Evolutionary conservation across 2,888 invertebrate species (phyloP).

Genomic region (Pristionchus entomophagus): DNA sequence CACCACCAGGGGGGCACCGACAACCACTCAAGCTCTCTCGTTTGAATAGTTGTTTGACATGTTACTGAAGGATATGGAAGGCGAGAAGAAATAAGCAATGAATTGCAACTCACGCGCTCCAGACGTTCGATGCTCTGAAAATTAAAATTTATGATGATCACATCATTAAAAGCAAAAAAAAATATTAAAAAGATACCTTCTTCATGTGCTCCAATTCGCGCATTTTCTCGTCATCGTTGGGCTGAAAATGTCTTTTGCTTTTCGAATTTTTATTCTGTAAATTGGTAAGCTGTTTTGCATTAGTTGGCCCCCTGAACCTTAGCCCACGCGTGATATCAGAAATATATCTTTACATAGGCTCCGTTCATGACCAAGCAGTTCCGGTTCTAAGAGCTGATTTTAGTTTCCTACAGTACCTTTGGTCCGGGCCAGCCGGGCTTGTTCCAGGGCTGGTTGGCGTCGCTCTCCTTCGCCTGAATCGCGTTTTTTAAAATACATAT

Average conservation of each 20-base stretch:
- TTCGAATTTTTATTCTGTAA: slow-evolving; percentile 41
- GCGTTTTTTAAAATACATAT: neutral
- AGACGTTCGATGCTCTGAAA: slow-evolving; percentile 72
- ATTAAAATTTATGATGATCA: neutral
- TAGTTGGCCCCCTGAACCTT: too few species aligned
- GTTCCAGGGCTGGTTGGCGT: slow-evolving; percentile 75
- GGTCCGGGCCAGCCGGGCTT: slow-evolving; percentile 75
- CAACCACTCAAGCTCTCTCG: slow-evolving; percentile 35
- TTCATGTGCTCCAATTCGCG: slow-evolving; percentile 72
- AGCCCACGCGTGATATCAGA: too few species aligned
- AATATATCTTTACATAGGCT: too few species aligned
- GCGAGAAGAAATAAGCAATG: neutral
- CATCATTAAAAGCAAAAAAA: neutral
- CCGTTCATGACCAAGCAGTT: too few species aligned
- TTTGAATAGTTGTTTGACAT: neutral
- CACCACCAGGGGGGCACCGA: slow-evolving; percentile 20
- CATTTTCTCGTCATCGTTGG: slow-evolving; percentile 68
- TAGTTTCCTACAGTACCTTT: slow-evolving; percentile 56
- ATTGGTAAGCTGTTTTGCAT: neutral
- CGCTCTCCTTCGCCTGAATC: slow-evolving; percentile 70
- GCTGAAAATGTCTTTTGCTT: slow-evolving; percentile 52
- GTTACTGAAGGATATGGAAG: slow-evolving; percentile 4
- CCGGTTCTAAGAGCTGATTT: too few species aligned
- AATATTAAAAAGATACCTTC: slow-evolving; percentile 50
- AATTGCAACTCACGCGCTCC: slow-evolving; percentile 66